These are phyloP conservation scores for Neodiprion fabricii DNA, from an alignment of 1,140 invertebrate species.

Conservation along the genomic window DNA sequence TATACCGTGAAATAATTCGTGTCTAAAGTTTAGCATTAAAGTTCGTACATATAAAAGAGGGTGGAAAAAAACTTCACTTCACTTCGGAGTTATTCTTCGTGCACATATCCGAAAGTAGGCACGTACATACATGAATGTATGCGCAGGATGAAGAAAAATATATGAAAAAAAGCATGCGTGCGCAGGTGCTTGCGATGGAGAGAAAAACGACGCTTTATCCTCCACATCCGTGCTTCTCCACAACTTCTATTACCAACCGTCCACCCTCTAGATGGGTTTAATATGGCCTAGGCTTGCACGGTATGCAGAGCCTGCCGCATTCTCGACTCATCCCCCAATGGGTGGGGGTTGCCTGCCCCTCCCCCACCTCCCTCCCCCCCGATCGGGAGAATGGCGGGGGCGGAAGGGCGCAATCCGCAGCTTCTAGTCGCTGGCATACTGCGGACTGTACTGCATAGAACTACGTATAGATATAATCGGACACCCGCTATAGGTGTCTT, in stretches of 20 bases:
- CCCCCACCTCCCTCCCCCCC: not conserved
- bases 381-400: not conserved
- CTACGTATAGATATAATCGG: too few relatives aligned
- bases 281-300: conserved; percentile 34
- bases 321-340: conserved; percentile 19
- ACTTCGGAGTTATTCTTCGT: too few relatives aligned
- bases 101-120: too few relatives aligned
- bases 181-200: not conserved
- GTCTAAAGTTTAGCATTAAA: too few relatives aligned
- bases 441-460: too few relatives aligned
- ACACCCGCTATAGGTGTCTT: too few relatives aligned
- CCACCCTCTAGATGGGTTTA: conserved; percentile 38
- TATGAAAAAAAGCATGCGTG: not conserved
- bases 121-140: too few relatives aligned
- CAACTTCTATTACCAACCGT: conserved; percentile 19
- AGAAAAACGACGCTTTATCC: not conserved
- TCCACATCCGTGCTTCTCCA: not conserved
- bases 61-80: too few relatives aligned
- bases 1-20: too few relatives aligned
- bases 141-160: too few relatives aligned
- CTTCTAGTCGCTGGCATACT: too few relatives aligned
- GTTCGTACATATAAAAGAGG: too few relatives aligned
- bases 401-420: not conserved
- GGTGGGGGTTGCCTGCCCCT: not conserved
- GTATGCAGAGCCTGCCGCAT: conserved; percentile 30